Percentiles rank a stretch among this genome's conserved stretches.
Conservation (phyloP, 2,113 vertebrate species). For the Phaetusa simplex region DNA sequence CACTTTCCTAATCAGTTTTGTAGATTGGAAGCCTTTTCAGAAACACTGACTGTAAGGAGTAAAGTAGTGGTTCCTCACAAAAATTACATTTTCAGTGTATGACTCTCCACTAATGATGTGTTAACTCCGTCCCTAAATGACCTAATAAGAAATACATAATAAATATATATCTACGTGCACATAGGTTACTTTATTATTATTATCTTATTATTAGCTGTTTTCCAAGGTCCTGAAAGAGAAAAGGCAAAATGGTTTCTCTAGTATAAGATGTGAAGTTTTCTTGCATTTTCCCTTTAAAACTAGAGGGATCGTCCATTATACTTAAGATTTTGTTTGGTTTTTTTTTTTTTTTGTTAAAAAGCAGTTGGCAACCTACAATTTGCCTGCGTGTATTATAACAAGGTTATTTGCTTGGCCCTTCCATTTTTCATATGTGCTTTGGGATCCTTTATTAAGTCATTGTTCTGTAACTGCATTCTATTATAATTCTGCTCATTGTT, state of each 20-base stretch:
- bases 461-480: constrained; percentile 33
- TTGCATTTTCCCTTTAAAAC: not conserved
- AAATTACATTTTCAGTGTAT: not conserved
- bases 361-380: not conserved
- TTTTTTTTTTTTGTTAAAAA: not conserved
- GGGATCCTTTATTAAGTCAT: constrained; percentile 41
- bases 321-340: not conserved
- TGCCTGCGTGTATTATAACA: not conserved
- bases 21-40: not conserved
- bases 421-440: not conserved
- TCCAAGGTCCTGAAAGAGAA: not conserved
- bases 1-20: not conserved
- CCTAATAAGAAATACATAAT: not conserved
- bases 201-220: not conserved
- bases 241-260: not conserved
- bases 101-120: not conserved
- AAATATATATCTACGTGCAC: not conserved
- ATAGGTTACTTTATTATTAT: not conserved
- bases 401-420: not conserved
- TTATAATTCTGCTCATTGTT: constrained; percentile 41
- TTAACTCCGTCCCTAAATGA: not conserved
- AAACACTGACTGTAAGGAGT: not conserved
- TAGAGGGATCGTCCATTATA: not conserved
- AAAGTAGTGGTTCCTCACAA: not conserved
- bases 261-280: not conserved